Evolutionary conservation across 2,797 vertebrate genomes (phyloP).

Genomic region (Okamejei kenojei): DNA sequence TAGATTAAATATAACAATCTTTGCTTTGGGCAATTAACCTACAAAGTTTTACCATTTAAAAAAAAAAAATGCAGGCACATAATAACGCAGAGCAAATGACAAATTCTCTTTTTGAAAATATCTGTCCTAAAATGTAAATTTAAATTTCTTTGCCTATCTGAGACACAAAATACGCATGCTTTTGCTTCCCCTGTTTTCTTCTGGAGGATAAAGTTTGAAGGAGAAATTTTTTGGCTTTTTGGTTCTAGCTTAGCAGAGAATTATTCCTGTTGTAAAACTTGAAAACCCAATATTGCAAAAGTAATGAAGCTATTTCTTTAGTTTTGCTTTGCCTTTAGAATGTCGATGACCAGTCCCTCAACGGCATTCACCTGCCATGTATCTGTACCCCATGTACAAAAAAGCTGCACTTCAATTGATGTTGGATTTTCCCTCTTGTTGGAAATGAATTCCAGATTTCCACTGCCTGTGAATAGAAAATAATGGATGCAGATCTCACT

Average conservation of each 20-base stretch:
- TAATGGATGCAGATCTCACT: background rate
- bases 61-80: background rate
- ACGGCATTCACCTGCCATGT: background rate
- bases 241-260: background rate
- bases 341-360: background rate
- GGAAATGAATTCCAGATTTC: background rate
- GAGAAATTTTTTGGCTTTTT: background rate
- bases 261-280: background rate
- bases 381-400: too few relatives aligned
- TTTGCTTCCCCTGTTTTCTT: too few relatives aligned
- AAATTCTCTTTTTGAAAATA: background rate
- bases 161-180: too few relatives aligned
- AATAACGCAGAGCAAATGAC: background rate
- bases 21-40: background rate
- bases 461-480: background rate
- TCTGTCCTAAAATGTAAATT: background rate
- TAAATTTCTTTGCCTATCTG: background rate
- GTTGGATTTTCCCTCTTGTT: background rate
- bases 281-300: background rate
- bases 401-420: background rate
- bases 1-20: background rate
- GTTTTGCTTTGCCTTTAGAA: background rate
- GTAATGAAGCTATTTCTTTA: background rate
- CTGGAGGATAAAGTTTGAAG: background rate
- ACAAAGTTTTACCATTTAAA: background rate